A percentile compares a stretch with the other conserved stretches of the same genome.
phyloP scores from a whole-genome alignment of 2,888 invertebrate species.

The Hypena proboscidalis region DNA sequence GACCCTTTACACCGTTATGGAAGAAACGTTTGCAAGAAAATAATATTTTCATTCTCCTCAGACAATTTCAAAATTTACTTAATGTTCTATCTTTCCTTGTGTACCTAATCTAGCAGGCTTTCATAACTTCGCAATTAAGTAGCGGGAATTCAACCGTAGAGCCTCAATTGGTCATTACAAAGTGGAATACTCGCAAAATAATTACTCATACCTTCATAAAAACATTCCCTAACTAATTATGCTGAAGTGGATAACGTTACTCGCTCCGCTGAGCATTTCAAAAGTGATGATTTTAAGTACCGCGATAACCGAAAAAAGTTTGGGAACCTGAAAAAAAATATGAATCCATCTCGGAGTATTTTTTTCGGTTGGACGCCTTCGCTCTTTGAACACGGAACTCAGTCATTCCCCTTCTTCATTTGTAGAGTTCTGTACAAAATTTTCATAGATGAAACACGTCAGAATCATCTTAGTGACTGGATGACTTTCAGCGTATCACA shows the following conservation, averaged over 20 bases:
- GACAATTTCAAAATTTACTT: background rate
- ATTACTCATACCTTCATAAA: slow-evolving; percentile 27
- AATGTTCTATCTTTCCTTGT: background rate
- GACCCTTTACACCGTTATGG: background rate
- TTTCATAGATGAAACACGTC: too few species aligned
- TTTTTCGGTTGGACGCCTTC: slow-evolving; percentile 41
- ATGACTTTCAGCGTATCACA: too few species aligned
- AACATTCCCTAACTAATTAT: slow-evolving; percentile 33
- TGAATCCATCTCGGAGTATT: slow-evolving; percentile 34
- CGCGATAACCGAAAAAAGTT: slow-evolving; percentile 35
- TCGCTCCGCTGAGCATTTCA: slow-evolving; percentile 26
- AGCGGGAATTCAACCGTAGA: background rate
- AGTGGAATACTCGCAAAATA: slow-evolving; percentile 11
- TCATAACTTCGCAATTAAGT: background rate
- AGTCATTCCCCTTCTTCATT: slow-evolving; percentile 19
- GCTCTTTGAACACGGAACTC: slow-evolving; percentile 30
- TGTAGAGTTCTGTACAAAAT: too few species aligned
- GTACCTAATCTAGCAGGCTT: background rate
- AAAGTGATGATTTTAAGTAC: slow-evolving; percentile 28
- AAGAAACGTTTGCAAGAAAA: background rate
- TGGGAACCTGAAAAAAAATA: slow-evolving; percentile 32
- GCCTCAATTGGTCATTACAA: slow-evolving; percentile 6
- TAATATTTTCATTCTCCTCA: background rate
- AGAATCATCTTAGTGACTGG: too few species aligned
- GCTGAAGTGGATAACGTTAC: slow-evolving; percentile 27